Percentiles rank a stretch among this genome's conserved stretches.
phyloP scores from a whole-genome alignment of 2,797 vertebrate species.

The Meriones psammophilus region DNA sequence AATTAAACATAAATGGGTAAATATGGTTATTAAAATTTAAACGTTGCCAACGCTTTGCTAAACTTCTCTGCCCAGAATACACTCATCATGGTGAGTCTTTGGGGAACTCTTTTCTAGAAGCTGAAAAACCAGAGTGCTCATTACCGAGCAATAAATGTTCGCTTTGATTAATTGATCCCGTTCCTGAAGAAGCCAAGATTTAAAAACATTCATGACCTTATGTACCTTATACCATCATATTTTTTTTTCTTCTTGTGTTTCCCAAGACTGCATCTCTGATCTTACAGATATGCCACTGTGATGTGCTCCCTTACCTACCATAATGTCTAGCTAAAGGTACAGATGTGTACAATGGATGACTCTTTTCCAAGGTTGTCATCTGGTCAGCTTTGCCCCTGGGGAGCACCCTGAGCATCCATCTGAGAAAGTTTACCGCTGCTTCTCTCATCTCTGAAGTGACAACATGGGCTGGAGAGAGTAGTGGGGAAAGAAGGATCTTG shows the following conservation, averaged over 20 bases:
- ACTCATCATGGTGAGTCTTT: not conserved
- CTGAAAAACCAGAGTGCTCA: constrained; percentile 61
- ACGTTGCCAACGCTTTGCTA: constrained; percentile 37
- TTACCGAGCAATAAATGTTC: constrained; percentile 75
- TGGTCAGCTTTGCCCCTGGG: not conserved
- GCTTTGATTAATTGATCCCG: constrained; percentile 72
- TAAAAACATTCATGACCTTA: constrained; percentile 77
- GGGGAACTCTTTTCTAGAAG: constrained; percentile 53
- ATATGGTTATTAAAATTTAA: constrained; percentile 35
- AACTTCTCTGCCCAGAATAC: not conserved
- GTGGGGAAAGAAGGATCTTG: not conserved
- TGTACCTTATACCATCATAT: constrained; percentile 32
- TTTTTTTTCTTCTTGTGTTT: constrained; percentile 61
- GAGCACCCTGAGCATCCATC: not conserved
- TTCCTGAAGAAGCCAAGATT: constrained; percentile 76
- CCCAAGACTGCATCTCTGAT: constrained; percentile 45
- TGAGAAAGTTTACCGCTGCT: not conserved
- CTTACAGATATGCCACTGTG: constrained; percentile 48
- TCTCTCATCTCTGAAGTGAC: not conserved
- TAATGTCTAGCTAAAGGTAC: not conserved
- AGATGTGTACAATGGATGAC: not conserved
- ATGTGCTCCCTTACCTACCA: constrained; percentile 8
- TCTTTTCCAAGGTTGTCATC: constrained; percentile 23
- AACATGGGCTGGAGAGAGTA: not conserved
- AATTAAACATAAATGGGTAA: not conserved